phyloP scores from a whole-genome alignment of 2,888 invertebrate genomes.

The Empis stercorea region DNA sequence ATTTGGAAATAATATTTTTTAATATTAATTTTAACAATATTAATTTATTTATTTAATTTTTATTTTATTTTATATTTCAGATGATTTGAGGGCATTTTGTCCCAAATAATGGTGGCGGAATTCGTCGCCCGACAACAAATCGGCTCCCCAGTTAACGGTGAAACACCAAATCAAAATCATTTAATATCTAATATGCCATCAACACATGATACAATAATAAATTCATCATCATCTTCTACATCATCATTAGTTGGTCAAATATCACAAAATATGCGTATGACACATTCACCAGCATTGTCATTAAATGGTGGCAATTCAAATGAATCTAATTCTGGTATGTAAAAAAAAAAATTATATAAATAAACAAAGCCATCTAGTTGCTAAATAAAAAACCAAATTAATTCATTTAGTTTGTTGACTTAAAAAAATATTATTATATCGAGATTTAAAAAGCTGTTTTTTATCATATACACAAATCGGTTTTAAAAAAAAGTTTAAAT shows the following conservation, averaged over 20 bases:
- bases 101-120: constrained; percentile 81
- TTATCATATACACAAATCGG: too few relatives aligned
- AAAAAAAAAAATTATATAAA: neutral
- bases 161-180: constrained; percentile 38
- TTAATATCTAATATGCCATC: constrained; percentile 37
- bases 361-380: neutral
- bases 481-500: too few relatives aligned
- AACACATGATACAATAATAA: constrained; percentile 16
- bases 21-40: too few relatives aligned
- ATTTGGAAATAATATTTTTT: too few relatives aligned
- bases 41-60: too few relatives aligned
- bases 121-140: constrained; percentile 65
- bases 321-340: constrained; percentile 23
- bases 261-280: constrained; percentile 15
- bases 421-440: too few relatives aligned
- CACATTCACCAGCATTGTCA: constrained; percentile 39
- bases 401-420: too few relatives aligned
- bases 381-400: too few relatives aligned
- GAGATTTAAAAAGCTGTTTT: too few relatives aligned
- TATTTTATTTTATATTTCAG: constrained; percentile 7
- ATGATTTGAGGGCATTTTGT: constrained; percentile 29
- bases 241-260: neutral
- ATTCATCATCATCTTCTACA: constrained; percentile 11
- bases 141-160: constrained; percentile 56
- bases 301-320: constrained; percentile 28